Percentiles rank a stretch among this genome's conserved stretches.
These are phyloP conservation scores for Lasioglossum oenotherae DNA, from an alignment of 2,888 invertebrate genomes.

Conservation along the genomic window DNA sequence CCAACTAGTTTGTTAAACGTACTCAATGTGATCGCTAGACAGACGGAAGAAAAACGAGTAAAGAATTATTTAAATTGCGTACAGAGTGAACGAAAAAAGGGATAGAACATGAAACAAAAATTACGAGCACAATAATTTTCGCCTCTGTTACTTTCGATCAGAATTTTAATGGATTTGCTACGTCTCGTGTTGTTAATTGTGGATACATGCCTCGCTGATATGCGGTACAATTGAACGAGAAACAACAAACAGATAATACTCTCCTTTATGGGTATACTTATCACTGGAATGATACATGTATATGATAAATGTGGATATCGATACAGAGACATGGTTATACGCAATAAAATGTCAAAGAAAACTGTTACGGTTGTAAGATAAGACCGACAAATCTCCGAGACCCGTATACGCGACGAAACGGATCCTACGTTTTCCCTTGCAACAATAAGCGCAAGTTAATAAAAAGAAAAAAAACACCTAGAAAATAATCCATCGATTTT, in stretches of 20 bases:
- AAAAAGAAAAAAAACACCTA: neutral
- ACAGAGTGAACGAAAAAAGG: neutral
- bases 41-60: neutral
- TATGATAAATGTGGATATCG: slow-evolving; percentile 55
- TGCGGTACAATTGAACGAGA: slow-evolving; percentile 48
- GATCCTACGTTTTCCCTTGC: neutral
- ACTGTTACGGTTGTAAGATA: slow-evolving; percentile 57
- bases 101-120: neutral
- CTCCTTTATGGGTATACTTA: slow-evolving; percentile 48
- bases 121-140: slow-evolving; percentile 30
- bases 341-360: slow-evolving; percentile 44
- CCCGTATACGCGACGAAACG: neutral
- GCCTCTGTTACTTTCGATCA: slow-evolving; percentile 34
- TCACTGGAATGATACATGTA: slow-evolving; percentile 43
- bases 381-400: slow-evolving; percentile 26
- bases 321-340: slow-evolving; percentile 40
- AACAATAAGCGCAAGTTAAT: too few species aligned
- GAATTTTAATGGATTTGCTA: slow-evolving; percentile 14
- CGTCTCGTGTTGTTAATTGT: slow-evolving; percentile 43
- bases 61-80: slow-evolving; percentile 39
- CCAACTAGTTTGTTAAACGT: slow-evolving; percentile 36
- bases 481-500: slow-evolving; percentile 32
- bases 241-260: slow-evolving; percentile 41
- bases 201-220: slow-evolving; percentile 58
- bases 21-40: slow-evolving; percentile 30